A percentile compares a stretch with the other conserved stretches of the same genome.
Conservation (phyloP, 2,888 invertebrate species). For the Aproaerema taeniolella region DNA sequence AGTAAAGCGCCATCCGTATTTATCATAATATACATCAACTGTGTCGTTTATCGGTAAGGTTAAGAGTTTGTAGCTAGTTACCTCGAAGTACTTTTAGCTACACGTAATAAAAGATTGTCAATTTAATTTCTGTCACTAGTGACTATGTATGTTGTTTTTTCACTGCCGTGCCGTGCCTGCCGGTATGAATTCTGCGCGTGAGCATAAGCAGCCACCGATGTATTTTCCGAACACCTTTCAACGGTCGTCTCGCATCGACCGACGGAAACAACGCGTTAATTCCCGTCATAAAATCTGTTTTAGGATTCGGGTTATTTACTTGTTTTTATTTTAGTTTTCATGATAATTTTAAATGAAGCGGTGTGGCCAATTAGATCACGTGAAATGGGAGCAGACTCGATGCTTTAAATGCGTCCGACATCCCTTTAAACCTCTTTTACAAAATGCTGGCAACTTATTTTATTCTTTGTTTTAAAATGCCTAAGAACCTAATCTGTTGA, state of each 20-base stretch:
- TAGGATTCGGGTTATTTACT: constrained; percentile 77
- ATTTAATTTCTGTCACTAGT: too few species aligned
- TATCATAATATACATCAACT: too few species aligned
- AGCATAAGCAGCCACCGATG: constrained; percentile 27
- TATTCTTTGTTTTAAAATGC: not conserved
- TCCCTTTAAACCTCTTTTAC: not conserved
- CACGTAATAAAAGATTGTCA: too few species aligned
- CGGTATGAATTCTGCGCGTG: too few species aligned
- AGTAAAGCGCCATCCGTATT: too few species aligned
- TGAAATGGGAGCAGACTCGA: constrained; percentile 37
- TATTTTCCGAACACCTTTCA: constrained; percentile 75
- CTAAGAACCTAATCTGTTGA: too few species aligned
- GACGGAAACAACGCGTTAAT: constrained; percentile 78
- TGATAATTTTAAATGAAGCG: constrained; percentile 71
- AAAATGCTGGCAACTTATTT: not conserved
- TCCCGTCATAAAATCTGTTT: constrained; percentile 77
- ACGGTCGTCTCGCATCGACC: constrained; percentile 72
- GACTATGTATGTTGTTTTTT: too few species aligned
- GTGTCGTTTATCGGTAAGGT: too few species aligned
- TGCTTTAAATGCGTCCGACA: constrained; percentile 1
- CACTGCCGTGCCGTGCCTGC: too few species aligned
- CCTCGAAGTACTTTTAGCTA: too few species aligned
- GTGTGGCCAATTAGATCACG: constrained; percentile 71
- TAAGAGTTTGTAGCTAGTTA: too few species aligned
- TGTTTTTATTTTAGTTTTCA: constrained; percentile 74